A percentile compares a stretch with the other conserved stretches of the same genome.
phyloP scores from a whole-genome alignment of 2,888 invertebrate genomes.

The Nebria brevicollis region DNA sequence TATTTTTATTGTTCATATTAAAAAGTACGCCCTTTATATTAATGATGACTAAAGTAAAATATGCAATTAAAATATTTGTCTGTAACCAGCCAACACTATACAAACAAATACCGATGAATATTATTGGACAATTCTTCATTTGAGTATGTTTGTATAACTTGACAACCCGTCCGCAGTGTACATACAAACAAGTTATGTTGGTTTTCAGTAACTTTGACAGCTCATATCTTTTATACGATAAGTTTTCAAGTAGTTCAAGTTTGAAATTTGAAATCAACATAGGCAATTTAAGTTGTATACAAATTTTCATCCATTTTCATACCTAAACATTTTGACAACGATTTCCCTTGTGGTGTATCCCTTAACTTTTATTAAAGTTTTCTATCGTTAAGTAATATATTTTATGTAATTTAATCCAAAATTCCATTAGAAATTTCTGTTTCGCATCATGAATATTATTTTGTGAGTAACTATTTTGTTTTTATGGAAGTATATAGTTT shows the following conservation, averaged over 20 bases:
- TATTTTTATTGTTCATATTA: conserved; percentile 17
- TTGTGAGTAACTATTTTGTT: too few species aligned
- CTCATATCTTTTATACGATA: neutral
- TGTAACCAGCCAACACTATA: neutral
- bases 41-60: neutral
- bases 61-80: neutral
- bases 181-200: neutral
- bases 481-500: neutral
- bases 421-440: too few species aligned
- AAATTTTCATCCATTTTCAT: neutral
- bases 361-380: neutral
- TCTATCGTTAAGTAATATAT: neutral
- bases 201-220: neutral
- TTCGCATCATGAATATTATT: too few species aligned
- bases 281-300: neutral
- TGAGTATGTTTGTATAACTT: neutral
- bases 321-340: neutral
- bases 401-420: neutral
- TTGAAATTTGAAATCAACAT: neutral
- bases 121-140: neutral
- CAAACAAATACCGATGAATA: neutral
- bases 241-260: neutral
- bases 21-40: neutral
- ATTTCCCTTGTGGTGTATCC: neutral
- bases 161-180: neutral